Evolutionary conservation across 2,113 vertebrate genomes (phyloP), one percentile per base, ranked within the genome.

Genomic region (Gobius niger): DNA sequence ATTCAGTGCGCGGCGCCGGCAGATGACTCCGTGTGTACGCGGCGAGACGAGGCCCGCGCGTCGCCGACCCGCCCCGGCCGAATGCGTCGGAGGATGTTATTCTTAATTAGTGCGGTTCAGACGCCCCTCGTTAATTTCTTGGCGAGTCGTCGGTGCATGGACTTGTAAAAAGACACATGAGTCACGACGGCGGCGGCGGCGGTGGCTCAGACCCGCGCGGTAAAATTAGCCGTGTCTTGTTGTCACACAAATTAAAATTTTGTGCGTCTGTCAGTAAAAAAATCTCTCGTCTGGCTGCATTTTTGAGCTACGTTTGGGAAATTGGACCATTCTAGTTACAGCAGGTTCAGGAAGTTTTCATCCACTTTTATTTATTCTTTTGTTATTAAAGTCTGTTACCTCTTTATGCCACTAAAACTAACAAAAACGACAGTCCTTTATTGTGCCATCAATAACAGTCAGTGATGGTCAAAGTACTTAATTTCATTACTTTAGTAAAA

Each of bases 61-160:
- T 83, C 80, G 85, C 89, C 77, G 78, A 81, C 85, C 81, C 83
- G 77, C 77, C 73, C 72, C 72, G 69, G 49, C 67, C 70, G 67
- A 80, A 67, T 81, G 85, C 83, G 76, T 83, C 78, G 47, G 78
- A 73, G 77, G 82, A 86, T 85, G 78, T 84, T 89, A 86, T 83
- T 80, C 82, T 67, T 80, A 80, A 87, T 89, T 79, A 82, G 83
- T 68, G 68, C 59, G 71, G 64, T 85, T 77, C 68, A 82, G 75
- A 72, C 47, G 15, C 71, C 73, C 77, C 68, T 75, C 68, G 65
- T 89, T 87, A 80, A 89, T 87, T 83, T 76, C 77, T 81, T 70
- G 66, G 70, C 82, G 80, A 75, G 81, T 67, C 69, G 53, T 85
- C 82, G 63, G 59, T 47, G 71, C 75, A 77, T 87, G 77, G 41